phyloP scores from a whole-genome alignment of 1,140 invertebrate species.

The Drosophila ficusphila region DNA sequence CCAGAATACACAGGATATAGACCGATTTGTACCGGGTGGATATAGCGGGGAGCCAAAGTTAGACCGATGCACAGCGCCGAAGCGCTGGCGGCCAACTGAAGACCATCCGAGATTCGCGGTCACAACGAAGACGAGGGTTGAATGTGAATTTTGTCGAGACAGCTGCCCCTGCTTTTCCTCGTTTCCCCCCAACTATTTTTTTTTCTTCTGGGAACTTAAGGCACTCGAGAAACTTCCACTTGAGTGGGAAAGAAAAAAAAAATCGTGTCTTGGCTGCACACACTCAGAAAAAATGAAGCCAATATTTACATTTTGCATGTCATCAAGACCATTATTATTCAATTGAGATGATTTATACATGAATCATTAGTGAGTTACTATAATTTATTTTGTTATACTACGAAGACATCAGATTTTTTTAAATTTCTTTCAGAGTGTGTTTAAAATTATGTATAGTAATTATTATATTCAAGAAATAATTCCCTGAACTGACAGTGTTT shows the following conservation, averaged over 20 bases:
- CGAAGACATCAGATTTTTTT: no score
- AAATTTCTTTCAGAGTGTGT: no score
- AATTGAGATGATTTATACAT: no score
- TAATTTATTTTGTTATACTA: no score
- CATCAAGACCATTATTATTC: no score
- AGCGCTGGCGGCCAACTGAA: conserved; percentile 63
- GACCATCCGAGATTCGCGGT: neutral
- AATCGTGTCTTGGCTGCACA: conserved; percentile 47
- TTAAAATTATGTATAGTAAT: no score
- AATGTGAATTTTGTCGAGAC: conserved; percentile 8
- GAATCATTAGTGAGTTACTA: no score
- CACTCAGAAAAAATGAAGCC: neutral
- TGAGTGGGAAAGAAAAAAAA: conserved; percentile 24
- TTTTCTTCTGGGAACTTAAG: conserved; percentile 33
- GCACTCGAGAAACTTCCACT: conserved; percentile 69
- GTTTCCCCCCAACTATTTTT: conserved; percentile 28
- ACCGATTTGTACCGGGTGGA: neutral
- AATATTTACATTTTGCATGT: no score
- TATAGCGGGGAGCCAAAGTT: conserved; percentile 2
- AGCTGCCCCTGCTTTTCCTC: conserved; percentile 29
- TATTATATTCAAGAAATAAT: no score
- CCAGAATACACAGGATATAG: neutral
- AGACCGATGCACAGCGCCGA: conserved; percentile 53
- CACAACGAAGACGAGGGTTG: conserved; percentile 51
- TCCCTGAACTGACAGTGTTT: no score